Percentiles rank a stretch among this genome's conserved stretches.
Conservation (phyloP, 2,113 vertebrate genomes). For the Mormoops blainvillei region DNA sequence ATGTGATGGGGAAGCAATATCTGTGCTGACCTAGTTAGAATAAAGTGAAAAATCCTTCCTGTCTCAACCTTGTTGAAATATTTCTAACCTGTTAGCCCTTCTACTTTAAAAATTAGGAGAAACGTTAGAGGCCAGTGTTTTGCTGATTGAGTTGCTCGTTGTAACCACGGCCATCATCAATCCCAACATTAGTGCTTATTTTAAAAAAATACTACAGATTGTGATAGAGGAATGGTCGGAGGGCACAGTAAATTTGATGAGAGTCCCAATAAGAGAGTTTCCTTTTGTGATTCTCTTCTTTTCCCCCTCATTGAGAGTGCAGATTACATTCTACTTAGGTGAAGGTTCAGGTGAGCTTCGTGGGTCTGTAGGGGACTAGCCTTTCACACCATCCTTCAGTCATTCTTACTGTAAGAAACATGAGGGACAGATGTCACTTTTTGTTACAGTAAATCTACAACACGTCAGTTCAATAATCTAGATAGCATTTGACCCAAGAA, state of each 20-base stretch:
- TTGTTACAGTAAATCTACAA: background rate
- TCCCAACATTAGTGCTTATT: background rate
- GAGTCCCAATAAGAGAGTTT: background rate
- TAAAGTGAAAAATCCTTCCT: background rate
- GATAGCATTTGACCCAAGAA: background rate
- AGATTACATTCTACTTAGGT: background rate
- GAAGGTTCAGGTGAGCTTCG: background rate
- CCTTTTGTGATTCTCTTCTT: background rate
- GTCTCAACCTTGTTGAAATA: background rate
- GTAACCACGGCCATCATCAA: background rate
- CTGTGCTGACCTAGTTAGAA: background rate
- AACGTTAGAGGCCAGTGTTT: background rate
- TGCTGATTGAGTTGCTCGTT: background rate
- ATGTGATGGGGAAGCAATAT: background rate
- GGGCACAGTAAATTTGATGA: background rate
- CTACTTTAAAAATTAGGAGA: background rate
- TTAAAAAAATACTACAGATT: background rate
- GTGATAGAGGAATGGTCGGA: background rate
- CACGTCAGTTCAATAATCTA: background rate
- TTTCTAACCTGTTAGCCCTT: background rate
- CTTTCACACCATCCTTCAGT: background rate
- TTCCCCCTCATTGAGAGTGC: background rate
- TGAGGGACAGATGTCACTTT: background rate
- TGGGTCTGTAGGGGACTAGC: too few relatives aligned
- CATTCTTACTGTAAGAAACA: background rate